Evolutionary conservation across 2,888 invertebrate species (phyloP).

Genomic region (Copidosoma aretas): DNA sequence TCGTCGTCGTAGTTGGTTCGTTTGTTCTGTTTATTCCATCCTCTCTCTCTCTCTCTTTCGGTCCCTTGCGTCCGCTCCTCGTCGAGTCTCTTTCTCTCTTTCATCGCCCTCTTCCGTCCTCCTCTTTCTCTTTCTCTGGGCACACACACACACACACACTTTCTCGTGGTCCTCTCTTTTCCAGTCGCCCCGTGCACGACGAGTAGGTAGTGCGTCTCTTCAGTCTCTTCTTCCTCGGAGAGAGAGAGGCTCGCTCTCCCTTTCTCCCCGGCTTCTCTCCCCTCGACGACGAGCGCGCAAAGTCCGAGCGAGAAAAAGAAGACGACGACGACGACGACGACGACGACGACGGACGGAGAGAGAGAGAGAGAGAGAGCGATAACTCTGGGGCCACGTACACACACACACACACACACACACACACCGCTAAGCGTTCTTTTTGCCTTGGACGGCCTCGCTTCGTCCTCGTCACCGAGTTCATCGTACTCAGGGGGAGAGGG

Average conservation of each 20-base stretch:
- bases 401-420: constrained; percentile 1
- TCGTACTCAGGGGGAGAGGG: constrained; percentile 29
- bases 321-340: neutral
- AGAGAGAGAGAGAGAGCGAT: constrained; percentile 3
- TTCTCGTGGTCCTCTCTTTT: too few species aligned
- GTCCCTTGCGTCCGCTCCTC: neutral
- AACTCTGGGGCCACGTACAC: neutral
- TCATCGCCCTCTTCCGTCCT: neutral
- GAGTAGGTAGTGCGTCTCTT: too few species aligned
- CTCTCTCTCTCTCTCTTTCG: constrained; percentile 9
- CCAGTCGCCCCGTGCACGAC: too few species aligned
- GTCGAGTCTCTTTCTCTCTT: constrained; percentile 10
- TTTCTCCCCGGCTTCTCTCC: constrained; percentile 3
- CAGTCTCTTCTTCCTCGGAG: too few species aligned
- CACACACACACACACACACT: too few species aligned
- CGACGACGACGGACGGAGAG: constrained; percentile 1
- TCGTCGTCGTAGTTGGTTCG: too few species aligned
- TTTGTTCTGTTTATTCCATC: constrained; percentile 6
- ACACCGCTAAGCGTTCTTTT: constrained; percentile 16
- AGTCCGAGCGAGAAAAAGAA: constrained; percentile 6
- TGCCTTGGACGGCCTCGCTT: constrained; percentile 37
- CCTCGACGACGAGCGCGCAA: too few species aligned
- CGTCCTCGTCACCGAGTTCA: constrained; percentile 37
- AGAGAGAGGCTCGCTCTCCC: neutral
- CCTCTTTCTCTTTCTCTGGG: too few species aligned